Percentiles rank a stretch among this genome's conserved stretches.
These are phyloP conservation scores for Orestias chungarensis DNA, from an alignment of 2,797 vertebrate species.

Conservation along the genomic window DNA sequence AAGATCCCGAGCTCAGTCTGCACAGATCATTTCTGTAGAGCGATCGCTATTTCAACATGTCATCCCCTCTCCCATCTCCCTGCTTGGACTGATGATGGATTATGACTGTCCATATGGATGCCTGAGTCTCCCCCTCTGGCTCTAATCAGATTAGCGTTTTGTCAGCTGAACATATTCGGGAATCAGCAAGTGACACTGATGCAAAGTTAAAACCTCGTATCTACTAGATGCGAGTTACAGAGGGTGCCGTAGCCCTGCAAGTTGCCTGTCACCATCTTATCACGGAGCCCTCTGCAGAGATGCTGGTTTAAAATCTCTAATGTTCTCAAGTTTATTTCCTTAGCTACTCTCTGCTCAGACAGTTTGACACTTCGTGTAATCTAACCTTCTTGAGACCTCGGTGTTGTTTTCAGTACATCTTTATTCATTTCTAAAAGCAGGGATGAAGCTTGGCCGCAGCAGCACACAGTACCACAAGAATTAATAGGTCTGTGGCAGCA, in stretches of 20 bases:
- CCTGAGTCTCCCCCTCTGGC: conserved; percentile 41
- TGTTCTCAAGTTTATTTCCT: neutral
- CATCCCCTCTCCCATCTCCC: conserved; percentile 31
- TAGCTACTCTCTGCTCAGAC: neutral
- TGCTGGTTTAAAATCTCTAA: conserved; percentile 3
- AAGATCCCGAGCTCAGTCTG: conserved; percentile 52
- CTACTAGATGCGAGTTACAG: conserved; percentile 12
- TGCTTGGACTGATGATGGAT: conserved; percentile 56
- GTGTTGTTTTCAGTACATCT: conserved; percentile 21
- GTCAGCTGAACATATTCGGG: conserved; percentile 50
- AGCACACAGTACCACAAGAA: conserved; percentile 61
- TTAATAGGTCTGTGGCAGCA: conserved; percentile 71
- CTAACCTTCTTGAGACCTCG: neutral
- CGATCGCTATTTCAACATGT: conserved; percentile 52
- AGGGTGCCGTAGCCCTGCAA: conserved; percentile 13
- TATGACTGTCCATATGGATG: conserved; percentile 63
- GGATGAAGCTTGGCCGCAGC: conserved; percentile 47
- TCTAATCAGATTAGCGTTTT: conserved; percentile 29
- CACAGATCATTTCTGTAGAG: conserved; percentile 68
- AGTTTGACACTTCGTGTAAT: neutral
- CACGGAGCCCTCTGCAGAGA: conserved; percentile 24
- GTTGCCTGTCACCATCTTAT: conserved; percentile 20
- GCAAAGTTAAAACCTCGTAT: conserved; percentile 45
- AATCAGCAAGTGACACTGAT: conserved; percentile 42
- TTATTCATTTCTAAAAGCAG: conserved; percentile 33